Evolutionary conservation across 2,113 vertebrate genomes (phyloP).

Genomic region (Neodon shergylaensis): DNA sequence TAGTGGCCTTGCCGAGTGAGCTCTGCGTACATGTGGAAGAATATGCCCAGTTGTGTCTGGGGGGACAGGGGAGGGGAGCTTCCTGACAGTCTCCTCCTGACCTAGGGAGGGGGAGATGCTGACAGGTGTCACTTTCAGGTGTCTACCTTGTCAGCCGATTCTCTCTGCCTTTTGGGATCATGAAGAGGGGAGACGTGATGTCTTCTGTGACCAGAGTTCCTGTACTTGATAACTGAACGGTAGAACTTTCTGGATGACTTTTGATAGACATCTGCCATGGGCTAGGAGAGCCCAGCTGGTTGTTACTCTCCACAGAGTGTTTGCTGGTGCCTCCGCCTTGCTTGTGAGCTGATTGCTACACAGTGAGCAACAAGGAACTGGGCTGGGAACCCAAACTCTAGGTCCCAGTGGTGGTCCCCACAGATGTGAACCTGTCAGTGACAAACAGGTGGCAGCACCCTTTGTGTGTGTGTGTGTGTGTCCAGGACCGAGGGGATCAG

Average conservation of each 20-base stretch:
- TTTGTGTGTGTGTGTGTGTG: too few species aligned
- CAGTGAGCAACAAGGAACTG: background rate
- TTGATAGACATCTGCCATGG: fast-evolving
- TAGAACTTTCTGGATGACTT: background rate
- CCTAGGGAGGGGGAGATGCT: background rate
- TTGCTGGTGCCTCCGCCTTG: background rate
- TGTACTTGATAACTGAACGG: background rate
- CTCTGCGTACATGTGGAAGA: background rate
- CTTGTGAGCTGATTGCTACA: too few species aligned
- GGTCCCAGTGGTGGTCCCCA: background rate
- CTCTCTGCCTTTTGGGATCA: slow-evolving; percentile 9
- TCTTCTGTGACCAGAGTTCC: background rate
- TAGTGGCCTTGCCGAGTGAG: background rate
- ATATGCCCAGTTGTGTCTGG: background rate
- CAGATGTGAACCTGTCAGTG: fast-evolving
- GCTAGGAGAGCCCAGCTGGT: background rate
- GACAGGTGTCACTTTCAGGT: background rate
- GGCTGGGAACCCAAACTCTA: background rate
- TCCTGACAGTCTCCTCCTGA: background rate
- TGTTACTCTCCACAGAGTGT: fast-evolving
- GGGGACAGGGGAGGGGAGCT: background rate
- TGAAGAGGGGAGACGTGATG: background rate
- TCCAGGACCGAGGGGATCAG: too few species aligned
- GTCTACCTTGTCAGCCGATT: background rate
- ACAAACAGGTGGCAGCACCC: background rate